Conservation (phyloP, 2,888 invertebrate species). For the Eupithecia exiguata region DNA sequence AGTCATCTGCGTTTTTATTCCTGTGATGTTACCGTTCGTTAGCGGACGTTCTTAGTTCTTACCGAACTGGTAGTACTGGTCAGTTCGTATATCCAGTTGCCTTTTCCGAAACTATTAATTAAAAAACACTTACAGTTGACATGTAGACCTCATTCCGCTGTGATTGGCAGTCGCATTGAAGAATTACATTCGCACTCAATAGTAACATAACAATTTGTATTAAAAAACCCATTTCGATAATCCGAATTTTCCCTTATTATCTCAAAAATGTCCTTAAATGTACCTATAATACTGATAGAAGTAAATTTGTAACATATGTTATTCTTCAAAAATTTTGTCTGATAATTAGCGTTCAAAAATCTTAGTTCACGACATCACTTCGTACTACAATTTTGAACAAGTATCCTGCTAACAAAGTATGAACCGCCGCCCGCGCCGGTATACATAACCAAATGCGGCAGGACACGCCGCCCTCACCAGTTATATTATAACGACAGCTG, state of each 20-base stretch:
- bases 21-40: too few species aligned
- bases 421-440: background rate
- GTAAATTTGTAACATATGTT: background rate
- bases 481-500: background rate
- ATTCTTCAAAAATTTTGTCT: background rate
- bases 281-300: constrained; percentile 1
- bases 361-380: constrained; percentile 8
- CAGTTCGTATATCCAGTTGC: too few species aligned
- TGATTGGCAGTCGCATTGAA: constrained; percentile 48
- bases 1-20: too few species aligned
- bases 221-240: constrained; percentile 26
- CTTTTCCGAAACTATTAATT: background rate
- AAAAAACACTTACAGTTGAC: constrained; percentile 57
- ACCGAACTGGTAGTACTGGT: too few species aligned
- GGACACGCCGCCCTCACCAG: background rate
- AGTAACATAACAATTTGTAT: constrained; percentile 36
- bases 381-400: constrained; percentile 15
- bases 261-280: background rate
- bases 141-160: constrained; percentile 53
- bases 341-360: constrained; percentile 2
- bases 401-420: background rate
- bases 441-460: background rate
- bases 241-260: background rate
- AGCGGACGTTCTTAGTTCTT: too few species aligned
- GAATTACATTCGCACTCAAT: constrained; percentile 46